Evolutionary conservation across 2,888 invertebrate genomes (phyloP).

Genomic region (Ptilodon capucinus): DNA sequence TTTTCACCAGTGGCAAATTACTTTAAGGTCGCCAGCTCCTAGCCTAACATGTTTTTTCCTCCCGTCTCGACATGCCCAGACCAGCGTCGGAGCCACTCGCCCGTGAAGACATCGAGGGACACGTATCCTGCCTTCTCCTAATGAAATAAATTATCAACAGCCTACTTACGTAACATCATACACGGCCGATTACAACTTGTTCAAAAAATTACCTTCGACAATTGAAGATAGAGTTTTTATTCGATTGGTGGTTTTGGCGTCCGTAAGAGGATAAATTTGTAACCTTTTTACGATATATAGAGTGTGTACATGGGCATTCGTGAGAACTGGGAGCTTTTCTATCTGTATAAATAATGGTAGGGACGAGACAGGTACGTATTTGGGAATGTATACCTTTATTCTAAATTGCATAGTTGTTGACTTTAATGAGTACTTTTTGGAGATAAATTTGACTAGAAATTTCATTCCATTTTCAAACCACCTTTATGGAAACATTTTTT

Average conservation of each 20-base stretch:
- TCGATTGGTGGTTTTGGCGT: constrained; percentile 10
- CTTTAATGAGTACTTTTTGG: too few relatives aligned
- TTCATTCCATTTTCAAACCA: too few relatives aligned
- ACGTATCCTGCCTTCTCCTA: constrained; percentile 80
- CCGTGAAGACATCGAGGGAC: constrained; percentile 79
- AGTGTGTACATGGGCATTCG: constrained; percentile 37
- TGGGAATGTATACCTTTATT: too few relatives aligned
- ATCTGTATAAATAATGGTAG: constrained; percentile 31
- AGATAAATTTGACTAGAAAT: too few relatives aligned
- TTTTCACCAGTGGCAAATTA: too few relatives aligned
- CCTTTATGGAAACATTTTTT: too few relatives aligned
- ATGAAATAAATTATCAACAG: constrained; percentile 73
- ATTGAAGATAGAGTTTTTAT: constrained; percentile 11
- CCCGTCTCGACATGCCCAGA: constrained; percentile 69
- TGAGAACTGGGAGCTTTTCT: constrained; percentile 53
- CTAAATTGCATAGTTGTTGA: too few relatives aligned
- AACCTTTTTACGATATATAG: constrained; percentile 62
- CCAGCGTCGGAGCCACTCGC: constrained; percentile 57
- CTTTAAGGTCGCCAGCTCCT: constrained; percentile 14
- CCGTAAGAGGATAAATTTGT: constrained; percentile 61
- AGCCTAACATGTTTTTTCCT: constrained; percentile 62
- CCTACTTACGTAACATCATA: constrained; percentile 35
- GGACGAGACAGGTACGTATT: constrained; percentile 29
- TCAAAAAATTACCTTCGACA: constrained; percentile 20
- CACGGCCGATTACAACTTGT: constrained; percentile 5